Evolutionary conservation across 2,888 invertebrate genomes (phyloP), one percentile per base, ranked within the genome.

Genomic region (Lacanobia oleracea): DNA sequence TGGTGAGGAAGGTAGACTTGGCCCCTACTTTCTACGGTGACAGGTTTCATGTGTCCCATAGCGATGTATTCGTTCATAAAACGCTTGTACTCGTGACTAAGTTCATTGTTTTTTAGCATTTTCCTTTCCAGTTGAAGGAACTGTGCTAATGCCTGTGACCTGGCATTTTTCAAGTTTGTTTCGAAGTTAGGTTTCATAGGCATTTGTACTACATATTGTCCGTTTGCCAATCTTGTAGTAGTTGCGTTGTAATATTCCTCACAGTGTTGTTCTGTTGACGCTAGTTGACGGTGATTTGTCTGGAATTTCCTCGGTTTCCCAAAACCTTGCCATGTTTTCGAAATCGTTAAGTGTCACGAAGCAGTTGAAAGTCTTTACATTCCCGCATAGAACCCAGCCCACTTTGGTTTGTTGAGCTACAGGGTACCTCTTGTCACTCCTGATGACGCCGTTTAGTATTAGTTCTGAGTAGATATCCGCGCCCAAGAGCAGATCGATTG

Each of bases 31-130:
- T 43, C 53, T 50, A 1, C 23, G 33, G 61, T 45, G 12, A 33
- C 68, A 16, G 45, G 68, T 62, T 68, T 62, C 62, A 68, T 68
- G 53, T 68, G 54, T 18, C 68, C 68, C 51, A 68, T 51, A 23
- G n/a, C 53, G 43, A 62, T 68, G 40, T 67, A 67, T 50, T 67
- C 60, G 14, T 60, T 60, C 50, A 67, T 67, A 0, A 37, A 37
- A 27, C 27, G 27, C 27, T 27, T 27, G 27, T 27, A 27, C 27
- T 27, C 27, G 27, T 27, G 2, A 3, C 37, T 37, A 6, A 37
- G 37, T 43, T 43, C 43, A 10, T 51, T 59, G 54, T 56, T 54
- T 65, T 27, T 65, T 18, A n/a, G 5, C 45, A 65, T 54, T 56
- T 56, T 54, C n/a, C 33, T 56, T 65, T 67, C 67, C 2, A 67